Evolutionary conservation across 2,797 vertebrate genomes (phyloP).

Genomic region (Galago senegalensis): DNA sequence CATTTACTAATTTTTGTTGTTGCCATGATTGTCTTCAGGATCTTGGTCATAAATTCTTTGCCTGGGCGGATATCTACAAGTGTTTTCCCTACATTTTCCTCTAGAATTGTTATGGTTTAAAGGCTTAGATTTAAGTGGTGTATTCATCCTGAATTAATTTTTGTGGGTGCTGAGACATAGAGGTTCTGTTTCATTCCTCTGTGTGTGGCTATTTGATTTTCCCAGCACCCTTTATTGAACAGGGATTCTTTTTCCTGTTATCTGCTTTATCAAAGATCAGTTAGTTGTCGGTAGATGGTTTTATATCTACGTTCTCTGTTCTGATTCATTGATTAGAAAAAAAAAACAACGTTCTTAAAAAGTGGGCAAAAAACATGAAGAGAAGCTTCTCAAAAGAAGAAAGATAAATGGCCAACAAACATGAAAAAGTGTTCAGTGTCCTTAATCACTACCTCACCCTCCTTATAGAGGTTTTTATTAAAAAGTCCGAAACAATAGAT

Average conservation of each 20-base stretch:
- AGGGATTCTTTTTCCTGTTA: background rate
- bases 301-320: background rate
- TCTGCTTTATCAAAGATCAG: background rate
- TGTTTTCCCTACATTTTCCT: background rate
- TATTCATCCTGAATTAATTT: background rate
- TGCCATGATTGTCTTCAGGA: background rate
- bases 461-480: background rate
- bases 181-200: background rate
- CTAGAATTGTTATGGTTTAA: background rate
- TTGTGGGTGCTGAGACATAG: background rate
- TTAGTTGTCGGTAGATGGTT: background rate
- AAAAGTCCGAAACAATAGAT: background rate
- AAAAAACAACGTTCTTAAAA: background rate
- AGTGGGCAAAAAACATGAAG: background rate
- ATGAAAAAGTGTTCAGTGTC: background rate
- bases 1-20: background rate
- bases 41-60: background rate
- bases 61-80: background rate
- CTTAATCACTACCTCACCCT: background rate
- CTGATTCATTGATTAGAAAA: background rate
- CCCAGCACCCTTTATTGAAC: background rate
- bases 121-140: background rate
- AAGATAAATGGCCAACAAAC: background rate
- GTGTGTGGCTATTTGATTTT: background rate
- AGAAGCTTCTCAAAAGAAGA: background rate